Evolutionary conservation across 2,797 vertebrate genomes (phyloP), one percentile per base, ranked within the genome.

Genomic region (Sparus aurata): DNA sequence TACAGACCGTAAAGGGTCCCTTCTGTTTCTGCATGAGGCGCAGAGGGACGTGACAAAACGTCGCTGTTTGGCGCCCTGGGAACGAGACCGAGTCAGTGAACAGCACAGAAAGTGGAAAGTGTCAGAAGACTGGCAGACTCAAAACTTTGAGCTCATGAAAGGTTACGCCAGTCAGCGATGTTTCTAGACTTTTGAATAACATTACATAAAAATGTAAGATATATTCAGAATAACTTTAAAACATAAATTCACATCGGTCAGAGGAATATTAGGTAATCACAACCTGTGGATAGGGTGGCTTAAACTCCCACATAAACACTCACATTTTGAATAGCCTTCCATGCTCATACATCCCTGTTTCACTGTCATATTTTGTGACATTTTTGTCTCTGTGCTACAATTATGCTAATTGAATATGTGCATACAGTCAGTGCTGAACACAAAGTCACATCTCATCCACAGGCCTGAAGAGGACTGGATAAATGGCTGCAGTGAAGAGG

Each of bases 401-500:
- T 43, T 54, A 41, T 27, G 22, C 34, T 55, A 38, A 23, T 45
- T 60, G 11, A 70, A 74, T 30, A 45, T 49, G 4, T 63, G 10
- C 34, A 58, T 62, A 30, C 3, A 61, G 46, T 75, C 34, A 62
- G 46, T 30, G 30, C 22, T 22, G 49, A 45, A 61, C 30, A 74
- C 16, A 67, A n/a, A 70, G 10, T 13, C 46, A 49, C 54, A 53
- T 57, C 61, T 75, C 47, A 47, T 43, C 65, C 61, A 50, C 69
- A 49, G 46, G 22, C 18, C 43, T 20, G 38, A 72, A 38, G 30
- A 72, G 11, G 55, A 64, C 27, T 18, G 57, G 46, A 70, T 64
- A n/a, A 73, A 73, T 53, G 16, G 53, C 23, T 27, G 27, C 73
- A 57, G 65, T 77, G 66, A 70, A 72, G 85, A 72, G 69, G 66